Percentiles rank a stretch among this genome's conserved stretches.
These are phyloP conservation scores for Dorcus hopei DNA, from an alignment of 2,888 invertebrate genomes.

Conservation along the genomic window DNA sequence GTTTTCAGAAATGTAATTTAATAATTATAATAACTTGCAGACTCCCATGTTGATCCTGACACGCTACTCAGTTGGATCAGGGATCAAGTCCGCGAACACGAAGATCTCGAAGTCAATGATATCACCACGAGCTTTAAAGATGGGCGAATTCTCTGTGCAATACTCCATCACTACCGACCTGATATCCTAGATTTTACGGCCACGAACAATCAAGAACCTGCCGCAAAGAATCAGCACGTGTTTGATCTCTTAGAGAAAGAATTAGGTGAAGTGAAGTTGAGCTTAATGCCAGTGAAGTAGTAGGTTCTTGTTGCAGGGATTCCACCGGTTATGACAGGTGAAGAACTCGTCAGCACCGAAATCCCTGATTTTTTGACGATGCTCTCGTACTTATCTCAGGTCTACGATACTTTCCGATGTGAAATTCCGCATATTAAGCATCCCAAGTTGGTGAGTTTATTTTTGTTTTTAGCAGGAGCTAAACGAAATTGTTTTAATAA, in stretches of 20 bases:
- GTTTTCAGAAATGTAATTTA: too few relatives aligned
- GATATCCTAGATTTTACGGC: conserved; percentile 77
- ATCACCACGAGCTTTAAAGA: conserved; percentile 68
- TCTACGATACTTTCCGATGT: conserved; percentile 87
- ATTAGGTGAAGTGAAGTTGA: conserved; percentile 57
- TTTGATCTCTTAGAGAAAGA: conserved; percentile 84
- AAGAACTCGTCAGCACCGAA: conserved; percentile 70
- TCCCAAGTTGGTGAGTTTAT: conserved; percentile 62
- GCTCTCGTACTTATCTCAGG: conserved; percentile 81
- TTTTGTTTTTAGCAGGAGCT: not conserved
- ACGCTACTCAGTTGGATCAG: conserved; percentile 76
- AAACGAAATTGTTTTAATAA: too few relatives aligned
- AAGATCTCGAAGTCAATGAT: conserved; percentile 59
- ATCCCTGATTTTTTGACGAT: conserved; percentile 71
- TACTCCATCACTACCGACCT: conserved; percentile 84
- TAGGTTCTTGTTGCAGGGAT: conserved; percentile 49
- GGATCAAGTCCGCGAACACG: conserved; percentile 65
- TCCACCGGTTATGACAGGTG: conserved; percentile 68
- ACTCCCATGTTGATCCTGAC: conserved; percentile 70
- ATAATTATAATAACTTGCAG: conserved; percentile 42
- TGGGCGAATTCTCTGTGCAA: conserved; percentile 66
- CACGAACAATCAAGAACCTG: conserved; percentile 61
- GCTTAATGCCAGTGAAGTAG: not conserved
- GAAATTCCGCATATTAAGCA: conserved; percentile 83
- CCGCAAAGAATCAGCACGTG: conserved; percentile 75